Conservation (phyloP, 2,797 vertebrate species). For the Pantherophis vulpinus region DNA sequence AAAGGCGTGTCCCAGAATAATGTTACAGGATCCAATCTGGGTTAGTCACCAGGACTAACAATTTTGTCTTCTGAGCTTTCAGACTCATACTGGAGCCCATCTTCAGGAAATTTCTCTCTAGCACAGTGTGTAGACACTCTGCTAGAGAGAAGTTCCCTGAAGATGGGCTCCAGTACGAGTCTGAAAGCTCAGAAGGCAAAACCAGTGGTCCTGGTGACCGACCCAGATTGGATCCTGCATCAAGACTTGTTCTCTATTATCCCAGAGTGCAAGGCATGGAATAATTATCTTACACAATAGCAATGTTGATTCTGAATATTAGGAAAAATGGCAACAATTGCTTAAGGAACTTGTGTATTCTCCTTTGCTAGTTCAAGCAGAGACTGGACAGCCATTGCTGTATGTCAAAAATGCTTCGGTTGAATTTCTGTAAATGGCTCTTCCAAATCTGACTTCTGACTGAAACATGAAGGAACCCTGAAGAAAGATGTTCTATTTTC, state of each 20-base stretch:
- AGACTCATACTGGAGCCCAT: background rate
- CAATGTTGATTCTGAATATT: background rate
- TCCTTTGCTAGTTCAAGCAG: background rate
- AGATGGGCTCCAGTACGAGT: too few species aligned
- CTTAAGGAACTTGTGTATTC: background rate
- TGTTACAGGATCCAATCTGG: background rate
- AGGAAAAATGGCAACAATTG: background rate
- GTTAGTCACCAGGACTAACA: background rate
- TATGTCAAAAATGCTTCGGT: background rate
- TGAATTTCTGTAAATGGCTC: background rate
- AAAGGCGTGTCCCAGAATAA: background rate
- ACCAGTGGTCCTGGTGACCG: background rate
- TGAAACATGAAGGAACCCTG: background rate
- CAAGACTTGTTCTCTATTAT: background rate
- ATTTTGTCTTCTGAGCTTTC: background rate
- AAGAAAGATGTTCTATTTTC: background rate
- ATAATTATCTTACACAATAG: background rate
- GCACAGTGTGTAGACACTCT: background rate
- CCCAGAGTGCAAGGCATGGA: background rate
- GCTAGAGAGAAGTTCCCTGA: too few species aligned
- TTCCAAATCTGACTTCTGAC: background rate
- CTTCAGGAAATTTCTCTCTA: background rate
- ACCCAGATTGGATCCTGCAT: background rate
- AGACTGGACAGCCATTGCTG: background rate
- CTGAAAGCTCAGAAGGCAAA: too few species aligned